Base-by-base conservation (phyloP, 2,888 invertebrate genomes). In the Xanthia icteritia region DNA sequence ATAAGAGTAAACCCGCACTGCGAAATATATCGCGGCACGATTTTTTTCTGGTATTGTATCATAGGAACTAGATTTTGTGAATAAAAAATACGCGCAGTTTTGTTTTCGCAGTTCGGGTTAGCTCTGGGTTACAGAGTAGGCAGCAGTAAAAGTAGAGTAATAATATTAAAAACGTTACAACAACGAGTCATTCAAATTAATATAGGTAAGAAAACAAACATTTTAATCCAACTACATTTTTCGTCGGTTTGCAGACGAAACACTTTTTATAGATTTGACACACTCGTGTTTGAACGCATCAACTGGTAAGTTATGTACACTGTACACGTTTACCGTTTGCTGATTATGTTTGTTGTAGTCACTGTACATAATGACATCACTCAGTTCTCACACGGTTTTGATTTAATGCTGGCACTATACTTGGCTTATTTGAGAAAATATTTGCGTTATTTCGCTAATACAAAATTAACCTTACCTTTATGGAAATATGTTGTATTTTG, bases 201-300 rank as follows among this genome's bases (percentile, higher is more conserved):
- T 65, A 17, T 81, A 17, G 65, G 75, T 74, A 54, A 78, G 81
- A 65, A 45, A 76, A 51, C 51, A 66, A n/a, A 13, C 5, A 60
- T 65, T 79, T 81, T 81, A 81, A 78, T 81, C 36, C 51, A 65
- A 75, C 11, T 74, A 39, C 51, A 65, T 79, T 54, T 81, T 79
- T 79, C 75, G 65, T 79, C 65, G 82, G 58, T 81, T 79, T 75
- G 42, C 78, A 79, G 78, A 79, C 78, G 78, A 79, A 75, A 79
- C 74, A 36, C 82, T 79, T 60, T 79, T 79, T 81, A 75, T 78
- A 79, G 78, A 79, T 79, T 81, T 79, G 82, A 75, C 81, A 79
- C 82, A 79, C 76, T 60, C 82, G 76, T 65, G 75, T 60, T 82
- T 79, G 75, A 75, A 36, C 23, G 75, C 78, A 74, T 27, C 78